Base-by-base conservation (phyloP, 2,797 vertebrate genomes). In the Erethizon dorsatum region DNA sequence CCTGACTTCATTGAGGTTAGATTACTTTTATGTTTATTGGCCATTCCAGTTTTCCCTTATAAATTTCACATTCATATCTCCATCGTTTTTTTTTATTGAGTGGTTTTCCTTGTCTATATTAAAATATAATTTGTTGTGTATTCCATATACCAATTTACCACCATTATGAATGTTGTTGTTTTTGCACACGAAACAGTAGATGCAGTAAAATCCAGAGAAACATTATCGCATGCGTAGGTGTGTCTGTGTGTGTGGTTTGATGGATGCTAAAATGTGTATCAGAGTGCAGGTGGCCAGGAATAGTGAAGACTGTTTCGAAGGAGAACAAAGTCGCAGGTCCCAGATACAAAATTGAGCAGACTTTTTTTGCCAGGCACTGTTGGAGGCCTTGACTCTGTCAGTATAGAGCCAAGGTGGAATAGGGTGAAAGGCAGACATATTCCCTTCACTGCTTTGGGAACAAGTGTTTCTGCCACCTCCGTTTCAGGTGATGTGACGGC, bases 61-160 rank as follows among this genome's bases (percentile, higher is more conserved):
- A 83, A 31, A 50, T 80, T 77, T 83, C 75, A 71, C 17, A 13
- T 57, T 92, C 63, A 20, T 93, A 82, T 69, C 73, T 77, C 24
- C n/a, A 56, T 79, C 28, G 52, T 47, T 9, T 26, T 88, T 91
- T 92, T 97, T 97, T 61, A 52, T 61, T 82, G 37, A 85, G 75
- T 61, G 5, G 0, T 59, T 94, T 95, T 65, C n/a, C 41, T 61
- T 84, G 87, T 79, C 80, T 47, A 73, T 89, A 54, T 26, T 59
- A 33, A 59, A 59, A 26, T 1, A 26, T 65, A 47, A 13, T 77
- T 91, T n/a, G 67, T 73, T 83, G 31, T 90, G 17, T 90, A 33
- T 94, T 73, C 31, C 85, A 45, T 59, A 87, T 77, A 77, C 47
- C 73, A 7, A 77, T 92, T 88, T 75, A 82, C 33, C 86, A 18